Evolutionary conservation across 2,113 vertebrate species (phyloP), one percentile per base, ranked within the genome.

Genomic region (Calidris pygmaea): DNA sequence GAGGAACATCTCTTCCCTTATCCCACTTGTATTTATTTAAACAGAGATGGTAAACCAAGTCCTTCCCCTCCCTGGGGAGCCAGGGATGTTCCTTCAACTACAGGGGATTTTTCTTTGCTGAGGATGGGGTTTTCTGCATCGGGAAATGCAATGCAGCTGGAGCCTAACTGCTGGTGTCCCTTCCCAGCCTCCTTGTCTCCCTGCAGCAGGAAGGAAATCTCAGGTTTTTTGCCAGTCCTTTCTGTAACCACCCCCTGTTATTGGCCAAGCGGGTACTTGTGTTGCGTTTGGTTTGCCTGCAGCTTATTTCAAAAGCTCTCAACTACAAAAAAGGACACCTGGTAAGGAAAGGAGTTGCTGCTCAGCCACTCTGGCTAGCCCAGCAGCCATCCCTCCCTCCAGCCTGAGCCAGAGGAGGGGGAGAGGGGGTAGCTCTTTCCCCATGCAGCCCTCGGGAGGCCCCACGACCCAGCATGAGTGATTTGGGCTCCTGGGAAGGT

Each of bases 401-500:
- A 68, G 22, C 52, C 4, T 5, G 53, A 47, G 62, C 62, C 58
- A 30, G 48, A 43, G 50, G 26, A 48, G 50, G 26, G 60, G 34
- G 37, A 66, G 32, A 76, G 7, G 6, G 12, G 8, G 4, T 41
- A 43, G 18, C 13, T 87, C 63, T 37, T 80, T 74, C 59, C 23
- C 35, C 1, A 2, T 5, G 1, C 34, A n/a, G 9, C 30, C 18
- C 1, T 74, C 80, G 58, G 76, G 55, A 60, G 58, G 30, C 29
- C 30, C 23, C 43, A 7, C 0, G 2, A 37, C 41, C 63, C 60
- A 52, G 53, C 39, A 56, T 16, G 24, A 53, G 18, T 0, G 2
- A 50, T 2, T 32, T 20, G 45, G 35, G 37, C 34, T 70, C 34
- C 30, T 0, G 0, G 71, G 58, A 76, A 55, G 15, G 53, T 0